phyloP scores from a whole-genome alignment of 1,140 invertebrate species.

The Nautilus pompilius region DNA sequence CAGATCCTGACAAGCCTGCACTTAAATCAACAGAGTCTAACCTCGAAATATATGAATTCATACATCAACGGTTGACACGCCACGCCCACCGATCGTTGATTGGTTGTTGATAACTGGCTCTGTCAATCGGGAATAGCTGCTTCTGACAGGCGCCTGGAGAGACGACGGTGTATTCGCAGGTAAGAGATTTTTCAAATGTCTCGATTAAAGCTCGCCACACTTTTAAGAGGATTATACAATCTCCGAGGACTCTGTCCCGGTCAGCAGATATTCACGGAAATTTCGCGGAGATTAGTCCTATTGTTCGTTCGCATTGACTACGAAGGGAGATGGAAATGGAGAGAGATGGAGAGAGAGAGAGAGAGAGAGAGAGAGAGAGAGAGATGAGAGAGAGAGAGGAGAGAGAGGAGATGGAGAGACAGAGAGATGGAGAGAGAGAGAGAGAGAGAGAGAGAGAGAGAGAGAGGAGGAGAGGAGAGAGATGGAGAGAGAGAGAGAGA shows the following conservation, averaged over 20 bases:
- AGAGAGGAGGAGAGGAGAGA: background rate
- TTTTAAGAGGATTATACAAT: background rate
- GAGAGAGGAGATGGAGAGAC: background rate
- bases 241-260: background rate
- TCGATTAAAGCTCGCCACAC: background rate
- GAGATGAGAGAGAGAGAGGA: background rate
- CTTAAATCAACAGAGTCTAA: conserved; percentile 9
- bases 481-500: background rate
- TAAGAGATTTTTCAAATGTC: background rate
- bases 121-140: background rate
- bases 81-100: background rate
- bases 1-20: background rate
- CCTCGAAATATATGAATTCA: conserved; percentile 9
- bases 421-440: background rate
- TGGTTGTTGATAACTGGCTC: background rate
- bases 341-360: too few species aligned
- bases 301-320: background rate
- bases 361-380: background rate
- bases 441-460: background rate
- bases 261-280: background rate
- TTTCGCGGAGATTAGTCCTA: background rate
- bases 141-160: background rate
- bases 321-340: background rate
- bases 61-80: background rate
- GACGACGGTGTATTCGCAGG: background rate